Conservation (phyloP, 2,888 invertebrate genomes). For the Taenaris catops region DNA sequence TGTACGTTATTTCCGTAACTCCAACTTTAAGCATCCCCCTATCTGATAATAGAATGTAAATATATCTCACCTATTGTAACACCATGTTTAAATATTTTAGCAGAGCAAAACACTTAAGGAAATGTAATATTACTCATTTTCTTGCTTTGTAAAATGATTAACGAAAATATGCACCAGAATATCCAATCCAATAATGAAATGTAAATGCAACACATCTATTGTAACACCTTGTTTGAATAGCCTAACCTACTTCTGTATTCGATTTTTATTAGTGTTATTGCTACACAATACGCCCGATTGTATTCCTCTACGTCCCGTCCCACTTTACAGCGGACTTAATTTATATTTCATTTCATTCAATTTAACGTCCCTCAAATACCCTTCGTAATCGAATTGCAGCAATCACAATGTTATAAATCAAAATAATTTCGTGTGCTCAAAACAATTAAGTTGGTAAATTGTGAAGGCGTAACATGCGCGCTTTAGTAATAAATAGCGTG, state of each 20-base stretch:
- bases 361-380: constrained; percentile 57
- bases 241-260: constrained; percentile 20
- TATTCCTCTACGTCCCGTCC: constrained; percentile 32
- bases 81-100: too few relatives aligned
- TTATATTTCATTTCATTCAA: constrained; percentile 73
- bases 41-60: too few relatives aligned
- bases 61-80: too few relatives aligned
- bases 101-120: too few relatives aligned
- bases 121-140: too few relatives aligned
- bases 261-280: constrained; percentile 28
- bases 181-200: constrained; percentile 5
- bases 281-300: constrained; percentile 36
- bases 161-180: too few relatives aligned
- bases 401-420: constrained; percentile 77
- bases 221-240: constrained; percentile 18
- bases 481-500: constrained; percentile 33
- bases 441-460: constrained; percentile 65
- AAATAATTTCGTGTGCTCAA: constrained; percentile 67
- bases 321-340: constrained; percentile 50
- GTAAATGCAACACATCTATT: constrained; percentile 15
- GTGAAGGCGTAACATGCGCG: constrained; percentile 39
- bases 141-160: too few relatives aligned
- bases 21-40: too few relatives aligned
- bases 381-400: constrained; percentile 71
- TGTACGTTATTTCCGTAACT: too few relatives aligned